Conservation (phyloP, 30 jellyfish, hydroid and myxozoan species). For the Rhopilema esculentum region DNA sequence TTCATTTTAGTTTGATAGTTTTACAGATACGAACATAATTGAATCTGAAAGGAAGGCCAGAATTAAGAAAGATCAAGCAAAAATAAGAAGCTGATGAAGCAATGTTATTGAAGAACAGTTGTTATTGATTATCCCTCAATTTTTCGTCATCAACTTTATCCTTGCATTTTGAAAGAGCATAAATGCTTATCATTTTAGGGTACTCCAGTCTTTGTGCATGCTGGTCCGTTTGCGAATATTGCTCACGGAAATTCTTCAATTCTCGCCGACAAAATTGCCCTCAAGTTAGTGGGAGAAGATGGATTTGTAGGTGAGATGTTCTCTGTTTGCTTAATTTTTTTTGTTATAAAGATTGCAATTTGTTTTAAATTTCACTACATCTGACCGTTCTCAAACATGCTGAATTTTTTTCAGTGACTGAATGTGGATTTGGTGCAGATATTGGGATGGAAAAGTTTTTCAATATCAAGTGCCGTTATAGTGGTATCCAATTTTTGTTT, state of each 20-base stretch:
- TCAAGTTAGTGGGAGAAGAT: constrained; percentile 88
- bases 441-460: constrained; percentile 97
- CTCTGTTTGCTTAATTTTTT: background rate
- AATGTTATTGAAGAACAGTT: background rate
- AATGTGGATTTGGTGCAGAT: constrained; percentile 99
- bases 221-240: constrained; percentile 97
- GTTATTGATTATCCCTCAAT: background rate
- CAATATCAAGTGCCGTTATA: constrained; percentile 92
- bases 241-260: constrained; percentile 97
- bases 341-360: too few relatives aligned
- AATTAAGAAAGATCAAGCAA: background rate
- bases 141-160: background rate
- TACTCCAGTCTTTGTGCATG: constrained; percentile 97
- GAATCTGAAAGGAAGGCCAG: background rate
- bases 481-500: constrained; percentile 66
- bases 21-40: background rate
- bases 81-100: background rate
- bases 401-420: constrained; percentile 74
- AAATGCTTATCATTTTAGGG: constrained; percentile 60
- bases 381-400: background rate
- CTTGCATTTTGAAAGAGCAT: background rate
- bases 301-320: constrained; percentile 88
- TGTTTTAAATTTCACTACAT: too few relatives aligned
- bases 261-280: constrained; percentile 88
- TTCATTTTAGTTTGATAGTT: background rate